Base-by-base conservation (phyloP, 2,888 invertebrate genomes). In the Pseudoips prasinana region DNA sequence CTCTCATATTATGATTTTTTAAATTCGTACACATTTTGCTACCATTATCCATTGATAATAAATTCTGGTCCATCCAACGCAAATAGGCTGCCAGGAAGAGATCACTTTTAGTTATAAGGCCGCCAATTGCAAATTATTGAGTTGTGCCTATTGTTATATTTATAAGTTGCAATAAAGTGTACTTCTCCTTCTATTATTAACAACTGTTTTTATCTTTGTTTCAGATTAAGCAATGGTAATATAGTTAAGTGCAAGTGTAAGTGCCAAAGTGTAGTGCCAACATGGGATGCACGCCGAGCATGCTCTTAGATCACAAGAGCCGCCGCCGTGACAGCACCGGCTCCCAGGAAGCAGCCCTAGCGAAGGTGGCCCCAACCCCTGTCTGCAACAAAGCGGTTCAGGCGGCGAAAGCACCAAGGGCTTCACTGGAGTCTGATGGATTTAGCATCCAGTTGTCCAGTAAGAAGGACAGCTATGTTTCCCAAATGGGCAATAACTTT, bases 201-300 rank as follows among this genome's bases (percentile, higher is more conserved):
- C 5, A 10, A 37, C 6, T 11, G 10, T n/a, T 8, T 8, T 29
- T 57, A 44, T 29, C 14, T 3, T 82, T 76, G 70, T 85, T 85
- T 0, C 82, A 85, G 85, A 58, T 68, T 22, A 32, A 38, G 50
- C 53, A 62, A 78, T 67, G 75, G 56, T 66, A 61, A 42, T 54
- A 39, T 51, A 56, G 63, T 62, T 48, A 40, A 65, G 69, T 73
- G 69, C 39, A 28, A 72, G 82, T 82, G 80, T 51, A 22, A 68
- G 81, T 84, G 83, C 67, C 72, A 78, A 75, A 81, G 83, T 85
- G 83, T 81, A 85, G 83, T 80, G 73, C 69, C 70, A 74, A 70
- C 54, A 92, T 92, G 92, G 92, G 92, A 72, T 92, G 92, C 66
- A 91, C 91, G 47, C 92, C 92, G 58, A 92, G 92, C 68, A 90